These are phyloP conservation scores for Drosophila subquinaria DNA, from an alignment of 2,888 invertebrate genomes.

Conservation along the genomic window DNA sequence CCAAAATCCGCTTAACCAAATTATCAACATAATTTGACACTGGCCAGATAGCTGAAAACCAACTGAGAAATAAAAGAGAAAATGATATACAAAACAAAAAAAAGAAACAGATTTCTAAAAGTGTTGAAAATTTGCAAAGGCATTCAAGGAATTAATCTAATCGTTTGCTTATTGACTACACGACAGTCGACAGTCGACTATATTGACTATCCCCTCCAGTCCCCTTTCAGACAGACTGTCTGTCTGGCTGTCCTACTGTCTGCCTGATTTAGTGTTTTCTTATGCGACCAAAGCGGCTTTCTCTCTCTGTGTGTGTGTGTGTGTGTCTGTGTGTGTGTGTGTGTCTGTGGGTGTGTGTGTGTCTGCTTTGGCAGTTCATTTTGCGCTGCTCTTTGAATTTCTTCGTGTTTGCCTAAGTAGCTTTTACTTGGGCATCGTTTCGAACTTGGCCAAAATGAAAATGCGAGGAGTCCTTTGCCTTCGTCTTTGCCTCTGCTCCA, in stretches of 20 bases:
- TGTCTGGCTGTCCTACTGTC: conserved; percentile 6
- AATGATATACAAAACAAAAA: background rate
- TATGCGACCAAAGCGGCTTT: conserved; percentile 43
- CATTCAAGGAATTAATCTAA: conserved; percentile 46
- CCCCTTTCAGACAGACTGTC: background rate
- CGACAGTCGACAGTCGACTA: background rate
- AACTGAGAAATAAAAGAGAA: background rate
- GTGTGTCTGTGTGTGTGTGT: too few relatives aligned
- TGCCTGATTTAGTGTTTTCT: conserved; percentile 38
- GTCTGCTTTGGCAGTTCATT: conserved; percentile 43
- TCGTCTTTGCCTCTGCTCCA: background rate
- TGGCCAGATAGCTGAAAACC: conserved; percentile 11
- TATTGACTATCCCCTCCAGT: background rate
- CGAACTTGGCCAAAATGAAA: conserved; percentile 26
- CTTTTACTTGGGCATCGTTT: conserved; percentile 37
- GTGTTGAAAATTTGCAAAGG: conserved; percentile 50
- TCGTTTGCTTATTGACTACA: conserved; percentile 40
- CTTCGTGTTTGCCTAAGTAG: conserved; percentile 53
- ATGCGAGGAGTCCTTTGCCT: conserved; percentile 30
- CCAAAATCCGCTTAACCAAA: conserved; percentile 38
- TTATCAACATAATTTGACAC: conserved; percentile 39
- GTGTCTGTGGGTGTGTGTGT: background rate
- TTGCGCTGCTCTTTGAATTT: conserved; percentile 48
- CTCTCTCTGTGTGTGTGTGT: too few relatives aligned
- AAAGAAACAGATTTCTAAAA: conserved; percentile 39